phyloP scores from a whole-genome alignment of 2,113 vertebrate species.

The Blennius ocellaris region DNA sequence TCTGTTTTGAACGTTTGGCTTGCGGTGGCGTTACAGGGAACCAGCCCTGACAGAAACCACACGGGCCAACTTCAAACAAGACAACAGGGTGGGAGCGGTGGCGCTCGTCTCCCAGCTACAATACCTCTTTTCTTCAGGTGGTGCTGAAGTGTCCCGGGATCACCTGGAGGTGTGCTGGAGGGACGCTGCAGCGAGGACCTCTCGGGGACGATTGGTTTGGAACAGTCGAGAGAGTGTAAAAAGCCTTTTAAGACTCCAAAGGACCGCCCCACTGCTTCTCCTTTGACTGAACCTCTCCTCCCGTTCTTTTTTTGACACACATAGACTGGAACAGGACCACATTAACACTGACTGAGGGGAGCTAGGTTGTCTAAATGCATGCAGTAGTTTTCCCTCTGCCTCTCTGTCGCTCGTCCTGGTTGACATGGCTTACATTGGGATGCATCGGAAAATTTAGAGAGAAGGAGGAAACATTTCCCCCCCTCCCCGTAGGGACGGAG shows the following conservation, averaged over 20 bases:
- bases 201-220: slow-evolving; percentile 62
- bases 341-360: slow-evolving; percentile 72
- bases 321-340: slow-evolving; percentile 74
- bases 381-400: slow-evolving; percentile 68
- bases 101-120: slow-evolving; percentile 47
- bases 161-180: slow-evolving; percentile 59
- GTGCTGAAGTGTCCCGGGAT: slow-evolving; percentile 34
- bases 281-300: slow-evolving; percentile 36
- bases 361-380: slow-evolving; percentile 75
- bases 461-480: slow-evolving; percentile 37
- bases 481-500: slow-evolving; percentile 39
- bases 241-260: slow-evolving; percentile 61
- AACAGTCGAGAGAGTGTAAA: slow-evolving; percentile 78
- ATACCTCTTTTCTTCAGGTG: slow-evolving; percentile 7
- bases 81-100: slow-evolving; percentile 34
- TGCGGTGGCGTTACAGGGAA: slow-evolving; percentile 65
- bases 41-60: slow-evolving; percentile 75
- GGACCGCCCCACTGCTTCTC: slow-evolving; percentile 26
- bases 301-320: slow-evolving; percentile 61
- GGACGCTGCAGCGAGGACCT: slow-evolving; percentile 77
- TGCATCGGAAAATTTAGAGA: slow-evolving; percentile 65
- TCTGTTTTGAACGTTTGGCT: slow-evolving; percentile 35
- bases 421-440: slow-evolving; percentile 72
- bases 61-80: slow-evolving; percentile 58
- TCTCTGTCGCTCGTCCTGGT: slow-evolving; percentile 38